Conservation (phyloP, 2,888 invertebrate species). For the Amblyjoppa fuscipennis region DNA sequence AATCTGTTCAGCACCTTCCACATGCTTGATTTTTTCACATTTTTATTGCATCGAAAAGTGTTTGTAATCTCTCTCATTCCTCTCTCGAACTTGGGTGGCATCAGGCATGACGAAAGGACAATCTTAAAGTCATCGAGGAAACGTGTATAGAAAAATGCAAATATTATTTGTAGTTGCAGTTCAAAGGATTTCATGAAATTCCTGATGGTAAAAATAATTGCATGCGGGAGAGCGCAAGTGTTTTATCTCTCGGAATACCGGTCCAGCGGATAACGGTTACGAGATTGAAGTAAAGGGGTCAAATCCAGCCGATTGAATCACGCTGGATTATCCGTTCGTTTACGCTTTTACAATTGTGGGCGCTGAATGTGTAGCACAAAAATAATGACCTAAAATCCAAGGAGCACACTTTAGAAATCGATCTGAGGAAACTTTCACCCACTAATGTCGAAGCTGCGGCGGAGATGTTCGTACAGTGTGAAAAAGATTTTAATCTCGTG, state of each 20-base stretch:
- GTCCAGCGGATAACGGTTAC: background rate
- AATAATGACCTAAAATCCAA: conserved; percentile 77
- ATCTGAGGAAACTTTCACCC: conserved; percentile 60
- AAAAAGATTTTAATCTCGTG: conserved; percentile 21
- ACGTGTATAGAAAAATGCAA: background rate
- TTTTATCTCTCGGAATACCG: background rate
- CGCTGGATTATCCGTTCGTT: background rate
- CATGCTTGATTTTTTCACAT: no score
- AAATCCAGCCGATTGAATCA: background rate
- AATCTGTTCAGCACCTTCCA: no score
- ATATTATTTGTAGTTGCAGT: background rate
- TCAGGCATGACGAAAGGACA: no score
- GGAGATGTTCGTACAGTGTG: conserved; percentile 16
- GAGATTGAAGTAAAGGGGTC: conserved; percentile 17
- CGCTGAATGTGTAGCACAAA: conserved; percentile 34
- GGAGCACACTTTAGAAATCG: conserved; percentile 78
- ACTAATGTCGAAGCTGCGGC: background rate
- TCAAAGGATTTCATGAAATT: background rate
- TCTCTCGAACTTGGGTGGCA: no score
- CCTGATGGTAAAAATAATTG: background rate
- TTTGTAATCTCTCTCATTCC: no score
- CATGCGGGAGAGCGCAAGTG: background rate
- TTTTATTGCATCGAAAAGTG: no score
- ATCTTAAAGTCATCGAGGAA: background rate
- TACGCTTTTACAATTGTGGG: conserved; percentile 22